Evolutionary conservation across 2,797 vertebrate genomes (phyloP).

Genomic region (Acrocephalus scirpaceus): DNA sequence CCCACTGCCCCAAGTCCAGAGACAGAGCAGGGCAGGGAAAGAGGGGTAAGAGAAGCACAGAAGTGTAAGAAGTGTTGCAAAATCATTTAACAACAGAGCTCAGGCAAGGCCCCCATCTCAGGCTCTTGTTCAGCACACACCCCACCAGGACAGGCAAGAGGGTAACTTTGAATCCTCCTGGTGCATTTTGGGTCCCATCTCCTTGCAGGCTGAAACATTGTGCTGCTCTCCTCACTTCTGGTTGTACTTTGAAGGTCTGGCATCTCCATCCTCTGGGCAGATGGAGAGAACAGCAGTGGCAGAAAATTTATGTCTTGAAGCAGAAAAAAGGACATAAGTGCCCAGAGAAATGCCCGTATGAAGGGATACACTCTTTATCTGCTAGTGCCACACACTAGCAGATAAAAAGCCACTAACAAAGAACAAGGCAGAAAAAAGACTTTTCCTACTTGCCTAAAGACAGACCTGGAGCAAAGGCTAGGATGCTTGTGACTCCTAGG

Average conservation of each 20-base stretch:
- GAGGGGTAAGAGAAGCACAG: not conserved
- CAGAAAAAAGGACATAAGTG: not conserved
- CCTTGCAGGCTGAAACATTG: not conserved
- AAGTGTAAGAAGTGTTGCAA: not conserved
- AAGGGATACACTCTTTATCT: not conserved
- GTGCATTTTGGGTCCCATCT: not conserved
- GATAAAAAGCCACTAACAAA: not conserved
- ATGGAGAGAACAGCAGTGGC: not conserved
- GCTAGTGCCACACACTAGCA: not conserved
- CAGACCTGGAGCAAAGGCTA: not conserved
- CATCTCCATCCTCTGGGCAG: not conserved
- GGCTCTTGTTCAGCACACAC: not conserved
- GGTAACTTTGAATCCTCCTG: not conserved
- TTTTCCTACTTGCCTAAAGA: not conserved
- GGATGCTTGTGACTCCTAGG: not conserved
- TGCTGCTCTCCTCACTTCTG: not conserved
- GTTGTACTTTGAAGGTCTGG: not conserved
- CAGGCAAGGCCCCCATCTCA: not conserved
- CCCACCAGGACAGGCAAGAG: not conserved
- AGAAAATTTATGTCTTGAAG: not conserved
- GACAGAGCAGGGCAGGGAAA: not conserved
- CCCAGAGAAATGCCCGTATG: not conserved
- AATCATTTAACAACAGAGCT: not conserved
- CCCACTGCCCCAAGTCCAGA: not conserved
- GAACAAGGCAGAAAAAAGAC: not conserved